Base-by-base conservation (phyloP, 2,888 invertebrate species). In the Drosophila neutralis region DNA sequence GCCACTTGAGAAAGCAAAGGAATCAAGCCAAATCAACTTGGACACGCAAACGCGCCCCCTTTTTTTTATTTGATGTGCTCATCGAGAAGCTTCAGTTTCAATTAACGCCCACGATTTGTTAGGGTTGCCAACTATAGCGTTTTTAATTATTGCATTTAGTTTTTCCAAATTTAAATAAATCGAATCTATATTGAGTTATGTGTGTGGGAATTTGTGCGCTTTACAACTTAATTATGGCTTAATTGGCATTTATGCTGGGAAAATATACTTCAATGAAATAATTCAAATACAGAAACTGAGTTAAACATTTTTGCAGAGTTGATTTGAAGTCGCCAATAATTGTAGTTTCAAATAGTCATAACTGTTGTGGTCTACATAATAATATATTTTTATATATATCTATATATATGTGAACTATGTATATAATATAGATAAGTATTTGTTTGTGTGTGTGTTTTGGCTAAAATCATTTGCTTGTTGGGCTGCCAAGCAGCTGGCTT, bases 401-500 rank as follows among this genome's bases (percentile, higher is more conserved):
- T 27, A 11, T 1, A 0, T 53, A 5, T 56, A 31, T 36, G 8
- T 38, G 38, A 18, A 15, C 10, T 13, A 52, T 49, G 15, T n/a
- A 13, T 61, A 33, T 1, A 2, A 35, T 40, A 21, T 45, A 13
- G 38, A 35, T 27, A 11, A 27, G 15, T 45, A 31, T 40, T 33
- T 66, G 27, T 31, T 51, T 73, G 8, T 15, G 15, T 45, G 42
- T 45, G 18, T 59, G 35, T 48, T 48, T 64, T 24, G 57, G 62
- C 77, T 85, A 89, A 85, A 85, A 85, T 76, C 85, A 87, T 89
- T 87, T 89, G 71, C 85, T 87, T 85, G 85, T 85, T 62, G 54
- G 59, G 56, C 85, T 84, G 85, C 87, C 87, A 77, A 33, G 48
- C 59, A 68, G 69, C 69, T 60, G 83, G 58, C 76, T 87, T 79